Conservation (phyloP, 2,113 vertebrate species). For the Tetrao urogallus region DNA sequence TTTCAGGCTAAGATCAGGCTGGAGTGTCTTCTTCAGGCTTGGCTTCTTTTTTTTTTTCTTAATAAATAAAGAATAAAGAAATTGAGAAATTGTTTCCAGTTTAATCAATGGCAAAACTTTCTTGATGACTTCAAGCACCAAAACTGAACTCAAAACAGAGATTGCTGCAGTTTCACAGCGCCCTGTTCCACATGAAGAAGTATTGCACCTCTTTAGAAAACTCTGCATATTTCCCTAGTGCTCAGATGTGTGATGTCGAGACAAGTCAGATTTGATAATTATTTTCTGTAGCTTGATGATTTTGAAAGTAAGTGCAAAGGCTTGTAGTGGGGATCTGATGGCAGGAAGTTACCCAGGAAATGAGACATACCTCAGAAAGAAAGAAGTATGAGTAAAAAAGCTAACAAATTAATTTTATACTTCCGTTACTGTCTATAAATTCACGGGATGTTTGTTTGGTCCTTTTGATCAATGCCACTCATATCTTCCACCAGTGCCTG, state of each 20-base stretch:
- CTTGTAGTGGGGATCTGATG: background rate
- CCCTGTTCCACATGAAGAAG: background rate
- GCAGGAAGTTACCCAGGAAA: constrained; percentile 60
- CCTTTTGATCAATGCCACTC: constrained; percentile 1
- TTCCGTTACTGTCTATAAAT: background rate
- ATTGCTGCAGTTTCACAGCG: background rate
- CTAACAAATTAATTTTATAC: background rate
- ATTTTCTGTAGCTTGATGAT: background rate
- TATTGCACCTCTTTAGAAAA: background rate
- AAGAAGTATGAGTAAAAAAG: constrained; percentile 17
- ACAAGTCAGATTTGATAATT: background rate
- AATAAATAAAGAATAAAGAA: background rate
- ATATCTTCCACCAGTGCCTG: background rate
- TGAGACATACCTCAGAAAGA: constrained; percentile 33
- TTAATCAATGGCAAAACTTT: background rate
- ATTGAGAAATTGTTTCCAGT: background rate
- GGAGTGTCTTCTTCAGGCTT: background rate
- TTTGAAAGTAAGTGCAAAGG: background rate
- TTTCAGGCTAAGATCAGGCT: background rate
- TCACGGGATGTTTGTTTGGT: background rate
- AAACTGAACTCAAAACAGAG: background rate
- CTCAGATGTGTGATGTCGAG: background rate
- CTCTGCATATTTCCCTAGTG: background rate
- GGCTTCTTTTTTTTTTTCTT: too few species aligned
- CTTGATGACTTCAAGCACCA: background rate